Evolutionary conservation across 1,140 invertebrate genomes (phyloP), one percentile per base, ranked within the genome.

Genomic region (Popillia japonica): DNA sequence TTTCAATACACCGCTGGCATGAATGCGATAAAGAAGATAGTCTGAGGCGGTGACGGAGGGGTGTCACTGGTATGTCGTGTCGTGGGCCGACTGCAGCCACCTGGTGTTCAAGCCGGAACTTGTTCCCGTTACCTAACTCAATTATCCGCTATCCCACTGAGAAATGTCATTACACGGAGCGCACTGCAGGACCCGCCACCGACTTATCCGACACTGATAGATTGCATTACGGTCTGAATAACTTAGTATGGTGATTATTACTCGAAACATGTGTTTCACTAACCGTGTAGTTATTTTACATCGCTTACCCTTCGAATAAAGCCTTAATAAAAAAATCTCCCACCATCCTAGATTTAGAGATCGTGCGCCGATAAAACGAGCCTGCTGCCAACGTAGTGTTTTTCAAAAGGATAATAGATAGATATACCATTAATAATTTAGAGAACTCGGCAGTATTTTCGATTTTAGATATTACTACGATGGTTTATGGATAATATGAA

Each of bases 111-210:
- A 64, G 64, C 40, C 78, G 78, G 75, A 77, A 77, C 75, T 77
- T 55, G 75, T 75, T 72, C 78, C 48, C 79, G 79, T 75, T 79
- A 75, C 79, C 77, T 80, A 80, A 80, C 77, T 80, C 79, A 75
- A 80, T 80, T 80, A 80, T 76, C 79, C 77, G 79, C 73, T 72
- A 44, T 72, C 77, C 79, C 79, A 77, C 77, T 40, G 79, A 80
- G 79, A 80, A 80, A 80, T 80, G 79, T 80, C 79, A 80, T 80
- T 64, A 40, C 75, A 64, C 42, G 23, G 77, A 22, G 77, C 40
- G 41, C 40, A 44, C 27, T 27, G 77, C 40, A 55, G 72, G 77
- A 74, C 77, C 42, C 27, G 68, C 73, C 22, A 61, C 40, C 76
- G 44, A 59, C 40, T 77, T 77, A 68, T 55, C 78, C 55, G 78